Conservation (phyloP, 1,140 invertebrate species). For the Nasonia longicornis region DNA sequence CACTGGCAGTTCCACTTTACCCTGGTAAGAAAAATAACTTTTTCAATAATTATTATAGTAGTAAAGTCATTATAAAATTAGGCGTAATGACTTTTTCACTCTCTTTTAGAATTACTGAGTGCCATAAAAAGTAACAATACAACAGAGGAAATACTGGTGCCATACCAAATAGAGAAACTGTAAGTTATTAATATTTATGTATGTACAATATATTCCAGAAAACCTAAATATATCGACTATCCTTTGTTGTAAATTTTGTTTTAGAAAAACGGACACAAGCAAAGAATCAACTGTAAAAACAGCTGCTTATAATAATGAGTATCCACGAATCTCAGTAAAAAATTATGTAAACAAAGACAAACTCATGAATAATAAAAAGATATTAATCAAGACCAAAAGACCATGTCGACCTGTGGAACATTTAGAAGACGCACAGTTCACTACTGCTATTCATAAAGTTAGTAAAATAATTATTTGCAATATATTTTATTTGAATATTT, state of each 20-base stretch:
- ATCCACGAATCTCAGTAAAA: neutral
- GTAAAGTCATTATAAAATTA: neutral
- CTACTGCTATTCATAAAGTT: slow-evolving; percentile 56
- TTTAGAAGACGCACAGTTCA: slow-evolving; percentile 55
- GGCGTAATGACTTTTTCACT: neutral
- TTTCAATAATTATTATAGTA: neutral
- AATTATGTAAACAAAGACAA: slow-evolving; percentile 34
- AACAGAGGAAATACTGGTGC: neutral
- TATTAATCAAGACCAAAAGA: slow-evolving; percentile 56
- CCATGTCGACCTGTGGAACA: slow-evolving; percentile 50
- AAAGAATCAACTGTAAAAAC: neutral
- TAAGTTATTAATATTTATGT: neutral
- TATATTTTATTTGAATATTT: slow-evolving; percentile 31
- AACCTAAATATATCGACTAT: neutral
- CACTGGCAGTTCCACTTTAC: slow-evolving; percentile 52
- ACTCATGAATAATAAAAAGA: slow-evolving; percentile 51
- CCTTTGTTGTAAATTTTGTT: neutral
- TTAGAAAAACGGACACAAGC: neutral
- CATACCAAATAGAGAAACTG: neutral
- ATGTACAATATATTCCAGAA: neutral
- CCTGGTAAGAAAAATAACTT: slow-evolving; percentile 45
- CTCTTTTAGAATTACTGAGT: slow-evolving; percentile 39
- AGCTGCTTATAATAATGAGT: neutral
- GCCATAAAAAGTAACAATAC: slow-evolving; percentile 37
- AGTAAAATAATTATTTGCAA: slow-evolving; percentile 25